Evolutionary conservation across 2,113 vertebrate genomes (phyloP), one percentile per base, ranked within the genome.

Genomic region (Cyphomyrus discorhynchus): DNA sequence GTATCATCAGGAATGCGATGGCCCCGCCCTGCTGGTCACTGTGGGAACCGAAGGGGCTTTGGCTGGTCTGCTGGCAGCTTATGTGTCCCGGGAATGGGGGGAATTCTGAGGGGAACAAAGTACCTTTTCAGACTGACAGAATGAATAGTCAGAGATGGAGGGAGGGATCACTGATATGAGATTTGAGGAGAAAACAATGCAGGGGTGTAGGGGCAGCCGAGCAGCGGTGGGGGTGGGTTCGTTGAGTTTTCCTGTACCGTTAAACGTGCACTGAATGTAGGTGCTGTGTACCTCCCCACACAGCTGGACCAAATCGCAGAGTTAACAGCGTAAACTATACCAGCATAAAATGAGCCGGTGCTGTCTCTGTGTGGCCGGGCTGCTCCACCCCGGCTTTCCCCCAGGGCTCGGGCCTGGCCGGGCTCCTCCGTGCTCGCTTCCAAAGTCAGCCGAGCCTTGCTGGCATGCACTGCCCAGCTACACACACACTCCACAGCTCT

Each of bases 101-200:
- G 49, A 84, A 58, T 85, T 85, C 77, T 27, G 77, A 58, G 39
- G 52, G 35, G 50, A 62, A 89, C 80, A 89, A 89, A 84, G 50
- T 11, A 89, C 2, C 31, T 80, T 56, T 89, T 84, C 46, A 52
- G 17, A 42, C 31, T 3, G 31, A n/a, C 46, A n/a, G 88, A 82
- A 49, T 80, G 70, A 89, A 70, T 15, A 13, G 15, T 80, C 13
- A 80, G 74, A 80, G 17, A 42, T 19, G 35, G 35, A 19, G 74
- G 13, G 35, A 19, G 74, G 35, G 5, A 19, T 80, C 15, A 31
- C 15, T 35, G 49, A 53, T 35, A 53, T 35, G 27, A 50, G n/a
- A 86, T 49, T 49, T 13, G n/a, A 27, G 83, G 83, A 31, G 47
- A 35, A 87, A 11, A 53, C 50, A 39, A 11, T 31, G 7, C 85